Evolutionary conservation across 2,113 vertebrate species (phyloP), one percentile per base, ranked within the genome.

Genomic region (Syngnathus floridae): DNA sequence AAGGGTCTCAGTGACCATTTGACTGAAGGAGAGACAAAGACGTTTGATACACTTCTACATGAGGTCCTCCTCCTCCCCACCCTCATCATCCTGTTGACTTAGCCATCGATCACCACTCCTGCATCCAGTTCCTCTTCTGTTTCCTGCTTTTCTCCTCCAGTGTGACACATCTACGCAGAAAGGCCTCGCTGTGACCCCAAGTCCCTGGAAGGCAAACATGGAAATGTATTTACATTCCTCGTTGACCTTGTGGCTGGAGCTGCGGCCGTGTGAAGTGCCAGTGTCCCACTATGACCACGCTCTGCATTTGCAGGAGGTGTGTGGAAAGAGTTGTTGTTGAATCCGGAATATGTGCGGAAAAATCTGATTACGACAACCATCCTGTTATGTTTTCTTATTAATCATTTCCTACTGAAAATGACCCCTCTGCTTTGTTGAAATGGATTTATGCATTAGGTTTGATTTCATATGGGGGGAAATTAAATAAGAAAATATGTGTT

Each of bases 141-240:
- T 86, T 88, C 84, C 88, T 84, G 81, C 66, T 65, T 77, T 79
- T 84, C 69, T 84, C 72, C 65, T 40, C 13, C 41, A 37, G 66
- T n/a, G 52, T 46, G 56, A 65, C 64, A 65, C 37, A 48, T 71
- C 60, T 64, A 71, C 54, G 46, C 54, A 66, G 70, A 70, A 75
- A 64, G 73, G 70, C 67, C 66, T 55, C 7, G 9, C 0, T 6
- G 43, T 75, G 69, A 80, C 65, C 74, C 61, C 52, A 61, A 45
- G 36, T 5, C 31, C 19, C 17, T 2, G 14, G 35, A 45, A 79
- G 56, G 77, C 56, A 67, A 76, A 72, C 69, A 72, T 21, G 70
- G 59, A 77, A 67, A 62, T 36, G n/a, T 52, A 74, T 74, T 73
- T 58, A 67, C 67, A 77, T 14, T 65, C 64, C 49, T 62, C 38